Percentiles rank a stretch among this genome's conserved stretches.
Evolutionary conservation across 2,113 vertebrate species (phyloP).

Genomic region (Misgurnus mizolepis): DNA sequence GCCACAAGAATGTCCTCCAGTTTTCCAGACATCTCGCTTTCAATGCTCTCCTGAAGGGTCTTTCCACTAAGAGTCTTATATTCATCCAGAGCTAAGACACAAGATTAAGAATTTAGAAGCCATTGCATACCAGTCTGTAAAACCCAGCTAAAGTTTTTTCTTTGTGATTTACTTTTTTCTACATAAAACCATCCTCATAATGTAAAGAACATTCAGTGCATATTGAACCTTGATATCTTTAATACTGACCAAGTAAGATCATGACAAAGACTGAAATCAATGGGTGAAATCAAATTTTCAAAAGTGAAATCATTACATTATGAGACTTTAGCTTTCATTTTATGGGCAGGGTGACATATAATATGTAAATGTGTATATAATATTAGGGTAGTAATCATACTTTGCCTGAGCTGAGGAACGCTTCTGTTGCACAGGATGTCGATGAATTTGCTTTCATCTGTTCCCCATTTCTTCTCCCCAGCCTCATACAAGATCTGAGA

Average conservation of each 20-base stretch:
- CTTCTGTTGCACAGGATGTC: constrained; percentile 82
- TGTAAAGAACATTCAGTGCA: too few species aligned
- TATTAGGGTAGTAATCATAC: constrained; percentile 55
- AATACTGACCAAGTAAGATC: too few species aligned
- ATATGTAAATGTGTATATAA: not conserved
- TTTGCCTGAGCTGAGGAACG: constrained; percentile 78
- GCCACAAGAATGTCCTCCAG: constrained; percentile 81
- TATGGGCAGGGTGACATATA: too few species aligned
- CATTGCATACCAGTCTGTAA: too few species aligned
- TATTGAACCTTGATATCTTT: too few species aligned
- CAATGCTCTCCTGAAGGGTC: constrained; percentile 84
- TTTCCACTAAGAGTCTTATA: constrained; percentile 84
- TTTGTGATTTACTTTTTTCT: too few species aligned
- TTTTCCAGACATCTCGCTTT: constrained; percentile 82
- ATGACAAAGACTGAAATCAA: too few species aligned
- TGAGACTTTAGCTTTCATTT: too few species aligned
- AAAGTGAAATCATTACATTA: too few species aligned
- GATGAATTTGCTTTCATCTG: constrained; percentile 80
- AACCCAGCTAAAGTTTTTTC: too few species aligned
- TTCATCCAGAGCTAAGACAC: constrained; percentile 78
- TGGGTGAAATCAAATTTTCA: too few species aligned
- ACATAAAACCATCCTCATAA: too few species aligned
- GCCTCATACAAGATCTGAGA: constrained; percentile 78
- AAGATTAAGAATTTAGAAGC: not conserved
- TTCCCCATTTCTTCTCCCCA: constrained; percentile 85